Evolutionary conservation across 1,140 invertebrate species (phyloP), one percentile per base, ranked within the genome.

Genomic region (Tigriopus japonicus): DNA sequence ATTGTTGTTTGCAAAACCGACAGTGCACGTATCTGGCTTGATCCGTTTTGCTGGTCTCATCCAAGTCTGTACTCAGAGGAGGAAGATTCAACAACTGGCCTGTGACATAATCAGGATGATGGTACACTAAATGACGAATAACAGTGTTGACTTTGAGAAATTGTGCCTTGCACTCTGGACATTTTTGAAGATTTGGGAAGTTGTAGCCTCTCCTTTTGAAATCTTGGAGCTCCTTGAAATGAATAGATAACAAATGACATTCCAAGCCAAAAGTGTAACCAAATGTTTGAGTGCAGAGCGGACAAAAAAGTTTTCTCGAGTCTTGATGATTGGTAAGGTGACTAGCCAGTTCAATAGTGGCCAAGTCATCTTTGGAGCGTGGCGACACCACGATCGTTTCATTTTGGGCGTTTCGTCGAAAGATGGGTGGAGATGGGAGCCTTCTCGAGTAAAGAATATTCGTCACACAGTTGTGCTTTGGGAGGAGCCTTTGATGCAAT

Each of bases 1-100:
- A 58, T n/a, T 58, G 35, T 42, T 58, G 55, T 10, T 42, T 41
- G 55, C 55, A 58, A 43, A 58, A 58, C 15, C 41, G 17, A 43
- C 55, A 58, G 15, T 58, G 15, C 2, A 58, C 17, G 21, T 58
- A 15, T 15, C 21, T 35, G 28, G 28, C 9, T 35, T 35, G 28
- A 35, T 35, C 28, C 28, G 9, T 35, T 9, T 35, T 35, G 28
- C 9, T 35, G 9, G 6, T 14, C 35, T 58, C 40, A 41, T n/a
- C 17, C 21, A 41, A 17, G 55, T 21, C 45, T 10, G n/a, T 17
- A 12, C n/a, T 5, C 2, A 49, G 45, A 17, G n/a, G 3, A 5
- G 45, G 45, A 12, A 49, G 45, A 49, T 49, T 21, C 12, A 49
- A 10, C 45, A 49, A 49, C n/a, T 17, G 21, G n/a, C 21, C 12